These are phyloP conservation scores for Thyatira batis DNA, from an alignment of 2,888 invertebrate species.

Conservation along the genomic window DNA sequence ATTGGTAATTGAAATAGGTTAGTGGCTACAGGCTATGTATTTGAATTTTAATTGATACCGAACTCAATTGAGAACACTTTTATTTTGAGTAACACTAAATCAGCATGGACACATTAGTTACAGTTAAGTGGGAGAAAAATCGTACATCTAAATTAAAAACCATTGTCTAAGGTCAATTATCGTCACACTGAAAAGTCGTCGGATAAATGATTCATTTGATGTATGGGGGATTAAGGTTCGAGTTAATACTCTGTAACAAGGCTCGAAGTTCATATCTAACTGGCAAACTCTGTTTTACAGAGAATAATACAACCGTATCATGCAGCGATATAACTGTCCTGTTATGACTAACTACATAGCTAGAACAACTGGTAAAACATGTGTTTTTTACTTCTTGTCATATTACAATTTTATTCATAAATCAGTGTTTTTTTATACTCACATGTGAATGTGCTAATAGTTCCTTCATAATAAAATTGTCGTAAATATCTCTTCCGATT, in stretches of 20 bases:
- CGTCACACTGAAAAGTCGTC: not conserved
- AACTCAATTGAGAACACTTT: too few relatives aligned
- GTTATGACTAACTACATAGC: too few relatives aligned
- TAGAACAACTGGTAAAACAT: not conserved
- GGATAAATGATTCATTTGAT: not conserved
- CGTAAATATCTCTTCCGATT: constrained; percentile 98
- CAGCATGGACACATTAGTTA: too few relatives aligned
- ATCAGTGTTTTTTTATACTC: constrained; percentile 72
- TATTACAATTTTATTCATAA: not conserved
- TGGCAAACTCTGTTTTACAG: constrained; percentile 18
- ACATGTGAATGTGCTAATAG: constrained; percentile 99
- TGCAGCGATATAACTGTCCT: constrained; percentile 5
- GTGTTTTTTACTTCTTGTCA: not conserved
- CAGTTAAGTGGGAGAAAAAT: too few relatives aligned
- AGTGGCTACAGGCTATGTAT: too few relatives aligned
- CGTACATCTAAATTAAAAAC: too few relatives aligned
- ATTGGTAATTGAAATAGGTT: too few relatives aligned
- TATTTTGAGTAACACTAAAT: too few relatives aligned
- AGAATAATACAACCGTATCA: constrained; percentile 26
- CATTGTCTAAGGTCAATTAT: too few relatives aligned
- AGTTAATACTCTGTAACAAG: constrained; percentile 11
- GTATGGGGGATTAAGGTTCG: not conserved
- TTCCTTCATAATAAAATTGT: constrained; percentile 99
- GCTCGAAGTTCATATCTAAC: constrained; percentile 13
- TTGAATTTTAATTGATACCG: too few relatives aligned